Conservation (phyloP, 2,797 vertebrate genomes). For the Scolopax rusticola region DNA sequence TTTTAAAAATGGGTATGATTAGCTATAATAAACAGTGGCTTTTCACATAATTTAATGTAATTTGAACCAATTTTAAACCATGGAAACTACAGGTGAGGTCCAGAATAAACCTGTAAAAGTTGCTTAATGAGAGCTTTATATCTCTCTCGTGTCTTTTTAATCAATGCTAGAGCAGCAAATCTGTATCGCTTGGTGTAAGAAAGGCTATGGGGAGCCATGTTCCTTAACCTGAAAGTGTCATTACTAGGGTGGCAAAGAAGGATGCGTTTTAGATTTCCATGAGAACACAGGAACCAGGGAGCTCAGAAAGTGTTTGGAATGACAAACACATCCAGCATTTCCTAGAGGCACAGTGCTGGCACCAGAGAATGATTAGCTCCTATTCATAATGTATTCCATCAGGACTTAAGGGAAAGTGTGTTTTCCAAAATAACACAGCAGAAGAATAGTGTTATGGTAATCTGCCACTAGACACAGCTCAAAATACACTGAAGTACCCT, state of each 20-base stretch:
- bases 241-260: neutral
- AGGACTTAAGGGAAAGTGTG: neutral
- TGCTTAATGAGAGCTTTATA: neutral
- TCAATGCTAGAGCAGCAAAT: neutral
- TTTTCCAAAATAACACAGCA: neutral
- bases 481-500: neutral
- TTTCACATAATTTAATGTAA: neutral
- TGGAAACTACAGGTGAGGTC: neutral
- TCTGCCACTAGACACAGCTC: neutral
- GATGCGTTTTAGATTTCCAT: neutral
- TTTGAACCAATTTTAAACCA: neutral
- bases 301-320: neutral
- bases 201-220: neutral
- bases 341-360: neutral
- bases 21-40: neutral
- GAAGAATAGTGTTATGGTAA: neutral
- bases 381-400: neutral
- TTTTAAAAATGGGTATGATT: too few relatives aligned
- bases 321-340: neutral
- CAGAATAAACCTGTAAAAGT: neutral
- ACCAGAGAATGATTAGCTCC: neutral
- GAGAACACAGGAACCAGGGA: neutral
- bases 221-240: neutral
- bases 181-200: neutral
- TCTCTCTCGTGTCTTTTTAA: neutral